phyloP scores from a whole-genome alignment of 92 coral and sea anemone species.

The Virgularia gustaviana region DNA sequence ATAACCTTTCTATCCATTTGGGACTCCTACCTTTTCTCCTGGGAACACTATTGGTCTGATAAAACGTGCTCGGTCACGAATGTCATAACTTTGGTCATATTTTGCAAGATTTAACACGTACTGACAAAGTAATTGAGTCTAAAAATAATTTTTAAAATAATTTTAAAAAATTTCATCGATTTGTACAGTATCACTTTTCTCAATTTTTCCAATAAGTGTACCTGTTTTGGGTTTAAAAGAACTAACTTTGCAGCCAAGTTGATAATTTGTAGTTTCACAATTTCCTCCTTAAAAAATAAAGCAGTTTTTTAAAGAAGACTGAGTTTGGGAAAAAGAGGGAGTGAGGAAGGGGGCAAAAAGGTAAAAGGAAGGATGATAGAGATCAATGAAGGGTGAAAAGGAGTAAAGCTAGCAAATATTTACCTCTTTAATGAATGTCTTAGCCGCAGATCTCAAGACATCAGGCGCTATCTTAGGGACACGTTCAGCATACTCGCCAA shows the following conservation, averaged over 20 bases:
- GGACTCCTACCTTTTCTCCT: constrained; percentile 64
- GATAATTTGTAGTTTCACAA: constrained; percentile 88
- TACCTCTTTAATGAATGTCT: constrained; percentile 82
- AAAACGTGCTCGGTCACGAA: constrained; percentile 90
- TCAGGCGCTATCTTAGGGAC: constrained; percentile 98
- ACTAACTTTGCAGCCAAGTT: constrained; percentile 79
- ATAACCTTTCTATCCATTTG: too few relatives aligned
- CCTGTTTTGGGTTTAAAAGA: constrained; percentile 93
- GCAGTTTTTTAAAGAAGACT: too few relatives aligned
- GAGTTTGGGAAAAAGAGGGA: too few relatives aligned
- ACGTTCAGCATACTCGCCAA: constrained; percentile 96
- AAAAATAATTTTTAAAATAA: too few relatives aligned
- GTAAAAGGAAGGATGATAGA: background rate
- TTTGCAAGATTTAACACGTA: constrained; percentile 91
- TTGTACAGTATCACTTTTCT: background rate
- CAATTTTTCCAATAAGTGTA: constrained; percentile 9
- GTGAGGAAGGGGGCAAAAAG: too few relatives aligned
- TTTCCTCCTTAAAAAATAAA: constrained; percentile 74
- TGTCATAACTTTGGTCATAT: constrained; percentile 93
- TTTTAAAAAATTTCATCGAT: background rate
- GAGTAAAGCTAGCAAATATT: too few relatives aligned
- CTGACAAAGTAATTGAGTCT: constrained; percentile 88
- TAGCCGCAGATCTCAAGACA: constrained; percentile 84
- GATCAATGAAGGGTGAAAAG: background rate
- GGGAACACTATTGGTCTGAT: constrained; percentile 82